Evolutionary conservation across 2,888 invertebrate genomes (phyloP), one percentile per base, ranked within the genome.

Genomic region (Aphidius colemani): DNA sequence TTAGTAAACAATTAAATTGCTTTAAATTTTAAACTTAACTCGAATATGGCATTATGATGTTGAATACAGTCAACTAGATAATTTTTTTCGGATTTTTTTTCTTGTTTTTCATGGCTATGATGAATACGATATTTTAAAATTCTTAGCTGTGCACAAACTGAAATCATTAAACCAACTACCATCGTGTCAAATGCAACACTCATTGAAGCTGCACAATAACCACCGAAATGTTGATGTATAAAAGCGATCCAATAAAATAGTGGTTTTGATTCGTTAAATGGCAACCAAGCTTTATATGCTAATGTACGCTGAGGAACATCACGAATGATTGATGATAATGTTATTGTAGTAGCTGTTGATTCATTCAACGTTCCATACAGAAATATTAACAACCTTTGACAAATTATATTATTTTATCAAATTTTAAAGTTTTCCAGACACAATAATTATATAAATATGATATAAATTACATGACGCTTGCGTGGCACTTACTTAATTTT

Each of bases 161-260:
- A 62, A 43, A 71, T 61, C 63, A 73, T 68, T 8, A 73, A 49
- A 48, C 69, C 70, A 13, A 74, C 67, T 6, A 78, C 72, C 7
- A 79, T 60, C 1, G 75, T 75, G 51, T 78, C 78, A 50, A 72
- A 74, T 0, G 68, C 73, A 1, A 74, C 69, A 49, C 75, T 74
- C 0, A 72, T 48, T 7, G 46, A 18, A 6, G 66, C 60, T 2
- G 59, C 62, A 18, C 57, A 50, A 8, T 43, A 18, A 18, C 51
- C 8, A 7, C 69, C 56, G 1, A 71, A 10, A 8, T 61, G 10
- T 53, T 72, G 71, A 40, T 69, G 66, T 48, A 61, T 3, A 11
- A 65, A 69, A n/a, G 67, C 64, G 7, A 61, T 30, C 59, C 63
- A 64, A 9, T 61, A 72, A 30, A 61, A 39, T 8, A 43, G 13